These are phyloP conservation scores for Schizaphis graminum DNA, from an alignment of 2,888 invertebrate species.

Conservation along the genomic window DNA sequence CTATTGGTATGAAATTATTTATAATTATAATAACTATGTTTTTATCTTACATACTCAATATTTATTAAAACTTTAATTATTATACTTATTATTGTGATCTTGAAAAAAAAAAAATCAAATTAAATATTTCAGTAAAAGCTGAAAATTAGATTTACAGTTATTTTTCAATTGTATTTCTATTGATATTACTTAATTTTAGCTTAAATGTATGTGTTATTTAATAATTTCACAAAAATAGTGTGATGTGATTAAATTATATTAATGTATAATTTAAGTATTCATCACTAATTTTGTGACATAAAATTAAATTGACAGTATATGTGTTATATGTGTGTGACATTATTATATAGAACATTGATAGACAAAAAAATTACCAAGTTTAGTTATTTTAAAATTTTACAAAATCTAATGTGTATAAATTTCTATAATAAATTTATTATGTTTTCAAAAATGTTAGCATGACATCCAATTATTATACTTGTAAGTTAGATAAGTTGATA, in stretches of 20 bases:
- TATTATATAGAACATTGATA: neutral
- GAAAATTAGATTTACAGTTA: neutral
- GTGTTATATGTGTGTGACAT: slow-evolving; percentile 13
- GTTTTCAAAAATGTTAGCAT: neutral
- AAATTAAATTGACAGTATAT: neutral
- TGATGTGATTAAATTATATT: neutral
- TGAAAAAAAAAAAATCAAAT: neutral
- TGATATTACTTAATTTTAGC: neutral
- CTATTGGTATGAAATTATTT: neutral
- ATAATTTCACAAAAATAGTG: neutral
- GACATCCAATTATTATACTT: slow-evolving; percentile 19
- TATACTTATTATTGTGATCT: slow-evolving; percentile 14
- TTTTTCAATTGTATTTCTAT: neutral
- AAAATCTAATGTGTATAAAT: neutral
- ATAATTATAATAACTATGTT: neutral
- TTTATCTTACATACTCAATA: neutral
- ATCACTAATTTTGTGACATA: neutral
- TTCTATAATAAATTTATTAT: neutral
- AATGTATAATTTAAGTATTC: neutral
- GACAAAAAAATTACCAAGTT: neutral
- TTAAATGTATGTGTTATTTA: neutral
- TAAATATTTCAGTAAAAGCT: neutral
- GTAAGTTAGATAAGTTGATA: neutral
- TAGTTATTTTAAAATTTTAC: neutral
- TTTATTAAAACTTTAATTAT: neutral